Percentiles rank a stretch among this genome's conserved stretches.
Conservation (phyloP, 2,888 invertebrate genomes). For the Drosophila kokeensis region DNA sequence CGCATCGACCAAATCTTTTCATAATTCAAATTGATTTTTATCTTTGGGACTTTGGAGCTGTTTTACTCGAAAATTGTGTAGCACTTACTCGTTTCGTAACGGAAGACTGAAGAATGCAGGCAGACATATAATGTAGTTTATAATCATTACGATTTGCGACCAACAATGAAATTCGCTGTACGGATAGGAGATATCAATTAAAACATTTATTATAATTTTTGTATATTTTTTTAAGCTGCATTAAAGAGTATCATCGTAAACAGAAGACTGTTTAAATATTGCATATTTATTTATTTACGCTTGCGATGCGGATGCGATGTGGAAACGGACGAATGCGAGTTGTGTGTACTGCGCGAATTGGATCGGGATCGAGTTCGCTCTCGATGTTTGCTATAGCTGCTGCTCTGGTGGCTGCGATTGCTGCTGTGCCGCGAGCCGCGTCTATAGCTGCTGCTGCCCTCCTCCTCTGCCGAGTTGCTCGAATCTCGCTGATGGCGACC, state of each 20-base stretch:
- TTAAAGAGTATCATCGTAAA: conserved; percentile 41
- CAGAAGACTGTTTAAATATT: conserved; percentile 26
- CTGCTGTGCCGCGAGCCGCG: conserved; percentile 56
- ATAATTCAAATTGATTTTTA: conserved; percentile 9
- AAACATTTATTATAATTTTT: conserved; percentile 14
- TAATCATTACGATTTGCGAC: conserved; percentile 5
- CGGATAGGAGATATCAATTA: neutral
- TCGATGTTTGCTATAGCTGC: conserved; percentile 52
- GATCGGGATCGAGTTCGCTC: conserved; percentile 77
- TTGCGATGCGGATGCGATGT: conserved; percentile 60
- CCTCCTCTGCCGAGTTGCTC: conserved; percentile 72
- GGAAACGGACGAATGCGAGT: conserved; percentile 67
- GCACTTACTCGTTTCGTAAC: neutral
- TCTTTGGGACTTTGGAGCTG: neutral
- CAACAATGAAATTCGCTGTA: neutral
- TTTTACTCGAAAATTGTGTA: neutral
- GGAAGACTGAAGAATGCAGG: neutral
- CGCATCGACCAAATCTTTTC: conserved; percentile 38
- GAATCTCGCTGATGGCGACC: conserved; percentile 60
- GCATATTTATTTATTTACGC: conserved; percentile 53
- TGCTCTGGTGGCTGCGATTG: conserved; percentile 53
- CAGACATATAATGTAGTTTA: neutral
- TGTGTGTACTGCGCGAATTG: conserved; percentile 79
- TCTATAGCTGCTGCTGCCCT: conserved; percentile 42
- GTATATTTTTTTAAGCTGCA: conserved; percentile 44